A percentile compares a stretch with the other conserved stretches of the same genome.
phyloP scores from a whole-genome alignment of 2,888 invertebrate genomes.

The Caradrina kadenii region DNA sequence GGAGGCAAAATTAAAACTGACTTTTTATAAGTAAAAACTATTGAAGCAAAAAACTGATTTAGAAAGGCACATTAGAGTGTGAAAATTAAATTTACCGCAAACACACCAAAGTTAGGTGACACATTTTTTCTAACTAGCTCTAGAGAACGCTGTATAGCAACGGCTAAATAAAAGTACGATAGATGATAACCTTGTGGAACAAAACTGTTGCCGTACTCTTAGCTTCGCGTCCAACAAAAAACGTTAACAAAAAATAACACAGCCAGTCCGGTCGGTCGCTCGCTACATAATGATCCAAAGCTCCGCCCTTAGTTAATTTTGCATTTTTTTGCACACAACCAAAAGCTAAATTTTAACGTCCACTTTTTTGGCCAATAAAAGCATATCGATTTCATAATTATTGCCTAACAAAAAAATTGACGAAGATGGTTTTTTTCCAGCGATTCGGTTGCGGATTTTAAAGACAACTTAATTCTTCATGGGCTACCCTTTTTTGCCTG shows the following conservation, averaged over 20 bases:
- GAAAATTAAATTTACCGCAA: conserved; percentile 76
- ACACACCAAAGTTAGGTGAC: conserved; percentile 65
- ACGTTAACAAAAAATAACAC: conserved; percentile 81
- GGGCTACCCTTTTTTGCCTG: conserved; percentile 61
- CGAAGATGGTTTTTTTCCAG: conserved; percentile 51
- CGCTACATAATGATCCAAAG: conserved; percentile 84
- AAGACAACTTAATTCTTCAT: conserved; percentile 61
- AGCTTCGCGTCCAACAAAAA: conserved; percentile 82
- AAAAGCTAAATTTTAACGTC: conserved; percentile 70
- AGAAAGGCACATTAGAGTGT: conserved; percentile 61
- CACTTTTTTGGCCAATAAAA: conserved; percentile 65
- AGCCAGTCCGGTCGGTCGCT: conserved; percentile 78
- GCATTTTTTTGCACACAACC: conserved; percentile 73
- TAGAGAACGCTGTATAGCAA: conserved; percentile 78
- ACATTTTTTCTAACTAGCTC: conserved; percentile 78
- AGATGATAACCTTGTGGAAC: conserved; percentile 83
- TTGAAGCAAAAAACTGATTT: conserved; percentile 34
- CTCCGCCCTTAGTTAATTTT: conserved; percentile 82
- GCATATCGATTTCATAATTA: conserved; percentile 76
- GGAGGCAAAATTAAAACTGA: not conserved
- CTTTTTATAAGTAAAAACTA: not conserved
- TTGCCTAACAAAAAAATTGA: conserved; percentile 51
- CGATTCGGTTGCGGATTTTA: conserved; percentile 54
- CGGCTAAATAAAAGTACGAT: conserved; percentile 73
- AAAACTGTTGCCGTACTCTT: conserved; percentile 81